Evolutionary conservation across 2,113 vertebrate genomes (phyloP).

Genomic region (Gavia stellata): DNA sequence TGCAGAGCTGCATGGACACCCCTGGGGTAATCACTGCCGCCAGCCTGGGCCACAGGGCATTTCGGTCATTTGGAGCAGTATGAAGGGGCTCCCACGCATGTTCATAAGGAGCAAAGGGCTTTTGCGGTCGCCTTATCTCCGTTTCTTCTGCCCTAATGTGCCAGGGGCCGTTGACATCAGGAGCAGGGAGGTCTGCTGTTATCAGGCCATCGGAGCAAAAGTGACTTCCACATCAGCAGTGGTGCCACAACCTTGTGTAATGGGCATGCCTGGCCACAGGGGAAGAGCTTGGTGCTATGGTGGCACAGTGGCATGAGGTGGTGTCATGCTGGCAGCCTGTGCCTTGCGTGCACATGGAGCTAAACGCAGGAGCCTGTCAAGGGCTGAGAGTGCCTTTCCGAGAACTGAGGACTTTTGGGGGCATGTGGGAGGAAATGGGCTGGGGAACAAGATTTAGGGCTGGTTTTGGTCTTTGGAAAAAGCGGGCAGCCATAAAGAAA

Average conservation of each 20-base stretch:
- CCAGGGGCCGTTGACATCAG: background rate
- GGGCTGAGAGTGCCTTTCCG: background rate
- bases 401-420: background rate
- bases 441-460: background rate
- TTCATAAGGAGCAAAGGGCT: background rate
- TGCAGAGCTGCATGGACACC: background rate
- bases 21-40: background rate
- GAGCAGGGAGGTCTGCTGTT: background rate
- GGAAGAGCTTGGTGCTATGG: background rate
- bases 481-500: background rate
- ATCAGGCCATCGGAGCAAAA: background rate
- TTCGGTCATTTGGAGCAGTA: background rate
- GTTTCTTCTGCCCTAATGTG: background rate
- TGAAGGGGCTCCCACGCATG: background rate
- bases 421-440: background rate
- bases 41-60: background rate
- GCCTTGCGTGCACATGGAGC: background rate
- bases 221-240: background rate
- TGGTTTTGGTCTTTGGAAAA: background rate
- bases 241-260: background rate
- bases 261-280: background rate
- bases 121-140: fast-evolving
- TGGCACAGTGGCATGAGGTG: background rate
- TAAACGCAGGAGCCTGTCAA: background rate
- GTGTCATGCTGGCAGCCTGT: background rate